phyloP scores from a whole-genome alignment of 2,888 invertebrate genomes.

The Nomada flava region DNA sequence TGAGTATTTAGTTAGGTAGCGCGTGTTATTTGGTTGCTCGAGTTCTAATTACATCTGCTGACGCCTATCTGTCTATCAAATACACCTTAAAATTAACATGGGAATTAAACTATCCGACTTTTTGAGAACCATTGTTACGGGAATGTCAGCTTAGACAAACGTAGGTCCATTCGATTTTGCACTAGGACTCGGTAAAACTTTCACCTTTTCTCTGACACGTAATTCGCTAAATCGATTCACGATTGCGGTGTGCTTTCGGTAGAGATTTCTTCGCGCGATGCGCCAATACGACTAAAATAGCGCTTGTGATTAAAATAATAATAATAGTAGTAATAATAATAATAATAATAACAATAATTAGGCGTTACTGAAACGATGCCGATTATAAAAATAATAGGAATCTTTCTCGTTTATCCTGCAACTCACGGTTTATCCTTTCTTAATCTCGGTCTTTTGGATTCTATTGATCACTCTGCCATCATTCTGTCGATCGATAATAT shows the following conservation, averaged over 20 bases:
- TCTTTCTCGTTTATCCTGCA: conserved; percentile 53
- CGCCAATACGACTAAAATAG: conserved; percentile 32
- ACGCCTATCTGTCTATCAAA: conserved; percentile 25
- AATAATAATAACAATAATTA: conserved; percentile 51
- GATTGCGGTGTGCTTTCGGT: not conserved
- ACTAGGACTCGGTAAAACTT: not conserved
- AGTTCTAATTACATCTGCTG: conserved; percentile 45
- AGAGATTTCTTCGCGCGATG: conserved; percentile 39
- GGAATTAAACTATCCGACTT: conserved; percentile 36
- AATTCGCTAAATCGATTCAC: conserved; percentile 7
- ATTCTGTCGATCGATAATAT: conserved; percentile 11
- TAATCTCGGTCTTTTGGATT: conserved; percentile 28
- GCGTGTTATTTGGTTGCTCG: conserved; percentile 64
- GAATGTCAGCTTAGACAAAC: conserved; percentile 59
- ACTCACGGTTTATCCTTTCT: conserved; percentile 14
- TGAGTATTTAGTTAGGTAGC: conserved; percentile 56
- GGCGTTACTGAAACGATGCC: conserved; percentile 50
- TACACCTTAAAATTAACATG: conserved; percentile 50
- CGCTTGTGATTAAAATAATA: conserved; percentile 51
- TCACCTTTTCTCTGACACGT: not conserved
- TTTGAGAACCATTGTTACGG: conserved; percentile 49
- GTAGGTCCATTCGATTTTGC: conserved; percentile 13
- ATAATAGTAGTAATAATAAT: conserved; percentile 30
- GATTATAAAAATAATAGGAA: conserved; percentile 70
- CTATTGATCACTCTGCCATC: conserved; percentile 4